Conservation (phyloP, 2,113 vertebrate species). For the Ceratotherium simum region DNA sequence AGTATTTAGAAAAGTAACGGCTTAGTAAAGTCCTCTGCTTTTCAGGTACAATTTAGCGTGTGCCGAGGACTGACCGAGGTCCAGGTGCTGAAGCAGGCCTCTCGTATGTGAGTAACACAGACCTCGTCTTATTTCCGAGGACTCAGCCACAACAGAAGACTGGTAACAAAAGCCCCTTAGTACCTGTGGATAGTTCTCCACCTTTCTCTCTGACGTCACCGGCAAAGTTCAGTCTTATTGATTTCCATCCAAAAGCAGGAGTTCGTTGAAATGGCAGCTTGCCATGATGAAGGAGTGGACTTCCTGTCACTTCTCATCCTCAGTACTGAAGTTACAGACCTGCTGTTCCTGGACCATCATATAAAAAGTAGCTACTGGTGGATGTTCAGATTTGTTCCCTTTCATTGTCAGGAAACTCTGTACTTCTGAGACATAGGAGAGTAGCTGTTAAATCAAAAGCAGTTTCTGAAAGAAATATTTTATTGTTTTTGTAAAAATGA, state of each 20-base stretch:
- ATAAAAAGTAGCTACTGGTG: neutral
- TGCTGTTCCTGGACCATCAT: neutral
- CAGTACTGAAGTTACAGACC: neutral
- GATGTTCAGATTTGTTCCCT: neutral
- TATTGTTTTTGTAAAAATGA: neutral
- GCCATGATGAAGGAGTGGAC: neutral
- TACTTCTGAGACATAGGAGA: neutral
- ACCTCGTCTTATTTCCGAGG: constrained; percentile 43
- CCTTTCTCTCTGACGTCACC: neutral
- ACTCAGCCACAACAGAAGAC: neutral
- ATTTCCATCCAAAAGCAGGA: neutral
- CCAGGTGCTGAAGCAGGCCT: neutral
- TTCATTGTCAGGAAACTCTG: neutral
- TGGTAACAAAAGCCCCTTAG: neutral
- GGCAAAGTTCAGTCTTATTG: neutral
- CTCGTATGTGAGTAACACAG: constrained; percentile 2
- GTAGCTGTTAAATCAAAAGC: neutral
- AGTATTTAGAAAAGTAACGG: neutral
- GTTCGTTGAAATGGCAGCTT: neutral
- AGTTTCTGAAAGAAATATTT: constrained; percentile 22
- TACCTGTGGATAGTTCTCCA: neutral
- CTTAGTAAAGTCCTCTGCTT: neutral
- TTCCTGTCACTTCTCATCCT: neutral
- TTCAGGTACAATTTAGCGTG: neutral
- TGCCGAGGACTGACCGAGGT: neutral